Evolutionary conservation across 2,113 vertebrate species (phyloP), one percentile per base, ranked within the genome.

Genomic region (Tichodroma muraria): DNA sequence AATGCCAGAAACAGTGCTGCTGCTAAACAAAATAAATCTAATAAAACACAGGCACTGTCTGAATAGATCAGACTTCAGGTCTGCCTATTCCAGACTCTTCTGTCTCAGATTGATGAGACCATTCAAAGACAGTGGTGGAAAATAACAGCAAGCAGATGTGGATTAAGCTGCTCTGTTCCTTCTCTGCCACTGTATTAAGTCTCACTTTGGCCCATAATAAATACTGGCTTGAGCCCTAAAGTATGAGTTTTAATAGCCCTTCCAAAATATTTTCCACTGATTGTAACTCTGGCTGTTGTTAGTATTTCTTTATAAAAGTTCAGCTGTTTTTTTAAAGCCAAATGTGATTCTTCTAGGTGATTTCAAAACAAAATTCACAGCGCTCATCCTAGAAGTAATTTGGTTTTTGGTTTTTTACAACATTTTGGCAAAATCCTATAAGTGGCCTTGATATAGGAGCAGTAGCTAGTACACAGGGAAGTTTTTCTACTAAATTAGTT

Each of bases 21-120:
- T 79, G 87, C 81, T 89, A 91, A 95, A 87, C 84, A 96, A 95
- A 96, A 89, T 75, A 96, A 95, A 78, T 70, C 65, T 93, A 94
- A 87, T 91, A 93, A 91, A 96, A 95, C 78, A 95, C 81, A 79
- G 45, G 78, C 93, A 77, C 56, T 93, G 84, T 82, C 71, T 89
- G 91, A 89, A 79, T 15, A 84, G 70, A 91, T 85, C 65, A 96
- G 47, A 73, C 89, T 90, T 90, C 76, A 88, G 73, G 81, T 93
- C 85, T 24, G 13, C 88, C 56, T 93, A 21, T 87, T 94, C 69
- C 80, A 95, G 80, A 59, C 83, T 90, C 21, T 59, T 90, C 50
- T 85, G 52, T 77, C 77, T 86, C 68, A 78, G 20, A 54, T 15
- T 49, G 73, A 80, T 54, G 89, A 80, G 38, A 73, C 18, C 4